These are phyloP conservation scores for Lissocephala sabroskyi DNA, from an alignment of 2,888 invertebrate species.

Conservation along the genomic window DNA sequence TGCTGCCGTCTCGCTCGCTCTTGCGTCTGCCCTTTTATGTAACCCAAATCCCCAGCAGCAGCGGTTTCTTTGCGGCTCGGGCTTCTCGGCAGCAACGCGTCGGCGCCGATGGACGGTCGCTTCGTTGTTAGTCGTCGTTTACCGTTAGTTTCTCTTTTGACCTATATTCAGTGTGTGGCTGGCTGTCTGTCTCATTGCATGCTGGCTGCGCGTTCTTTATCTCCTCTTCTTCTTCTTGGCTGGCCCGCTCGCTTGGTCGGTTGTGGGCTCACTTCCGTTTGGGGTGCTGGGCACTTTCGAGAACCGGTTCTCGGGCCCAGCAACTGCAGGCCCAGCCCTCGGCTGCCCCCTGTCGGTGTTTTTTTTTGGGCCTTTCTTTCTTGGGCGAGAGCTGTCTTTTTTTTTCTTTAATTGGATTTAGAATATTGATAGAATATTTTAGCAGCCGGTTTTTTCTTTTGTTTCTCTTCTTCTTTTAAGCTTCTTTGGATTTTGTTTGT, in stretches of 20 bases:
- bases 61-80: slow-evolving; percentile 26
- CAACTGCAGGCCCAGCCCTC: slow-evolving; percentile 32
- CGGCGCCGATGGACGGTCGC: too few relatives aligned
- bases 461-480: slow-evolving; percentile 7
- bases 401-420: slow-evolving; percentile 11
- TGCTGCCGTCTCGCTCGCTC: slow-evolving; percentile 38
- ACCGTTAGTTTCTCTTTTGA: slow-evolving; percentile 72
- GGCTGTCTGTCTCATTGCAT: slow-evolving; percentile 24
- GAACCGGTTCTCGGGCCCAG: slow-evolving; percentile 53
- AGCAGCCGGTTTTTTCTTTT: slow-evolving; percentile 7
- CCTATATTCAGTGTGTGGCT: slow-evolving; percentile 58
- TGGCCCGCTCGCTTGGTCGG: background rate
- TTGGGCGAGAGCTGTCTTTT: background rate
- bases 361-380: background rate
- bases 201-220: slow-evolving; percentile 31
- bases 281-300: slow-evolving; percentile 42
- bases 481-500: slow-evolving; percentile 11
- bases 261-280: slow-evolving; percentile 42
- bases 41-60: slow-evolving; percentile 55
- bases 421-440: slow-evolving; percentile 2
- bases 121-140: too few relatives aligned
- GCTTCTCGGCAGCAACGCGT: slow-evolving; percentile 18
- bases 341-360: background rate
- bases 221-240: slow-evolving; percentile 13
- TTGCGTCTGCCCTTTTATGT: slow-evolving; percentile 65